Conservation (phyloP, 2,797 vertebrate genomes). For the Coilia nasus region DNA sequence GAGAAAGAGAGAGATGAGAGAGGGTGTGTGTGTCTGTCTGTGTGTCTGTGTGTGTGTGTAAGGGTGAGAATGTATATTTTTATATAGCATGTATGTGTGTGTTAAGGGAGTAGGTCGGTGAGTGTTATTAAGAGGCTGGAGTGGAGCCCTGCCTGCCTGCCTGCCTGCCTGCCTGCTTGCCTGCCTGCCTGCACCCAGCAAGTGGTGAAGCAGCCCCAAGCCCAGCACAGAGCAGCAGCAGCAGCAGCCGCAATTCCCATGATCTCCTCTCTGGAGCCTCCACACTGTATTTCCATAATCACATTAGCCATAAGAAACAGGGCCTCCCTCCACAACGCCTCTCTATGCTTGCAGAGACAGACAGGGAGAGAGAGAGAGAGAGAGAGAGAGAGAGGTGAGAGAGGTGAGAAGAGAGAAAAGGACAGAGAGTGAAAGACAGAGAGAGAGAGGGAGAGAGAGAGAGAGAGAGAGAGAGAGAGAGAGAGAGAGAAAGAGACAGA, state of each 20-base stretch:
- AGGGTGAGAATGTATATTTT: too few relatives aligned
- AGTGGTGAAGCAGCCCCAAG: neutral
- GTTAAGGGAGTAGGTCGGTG: constrained; percentile 59
- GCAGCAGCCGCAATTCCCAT: constrained; percentile 17
- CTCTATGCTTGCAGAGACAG: constrained; percentile 61
- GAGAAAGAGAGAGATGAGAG: neutral
- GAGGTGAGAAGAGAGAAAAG: too few relatives aligned
- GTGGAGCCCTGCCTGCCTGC: constrained; percentile 41
- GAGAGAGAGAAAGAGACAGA: constrained; percentile 51
- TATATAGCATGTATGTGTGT: neutral
- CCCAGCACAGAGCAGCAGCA: neutral
- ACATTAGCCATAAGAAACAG: constrained; percentile 52
- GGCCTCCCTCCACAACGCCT: constrained; percentile 50
- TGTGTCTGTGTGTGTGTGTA: neutral
- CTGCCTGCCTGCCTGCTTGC: constrained; percentile 38
- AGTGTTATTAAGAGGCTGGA: constrained; percentile 57
- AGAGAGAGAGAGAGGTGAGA: neutral
- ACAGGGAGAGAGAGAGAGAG: neutral
- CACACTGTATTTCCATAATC: constrained; percentile 62
- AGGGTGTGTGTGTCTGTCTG: neutral
- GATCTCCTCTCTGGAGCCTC: constrained; percentile 44
- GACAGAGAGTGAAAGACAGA: too few relatives aligned
- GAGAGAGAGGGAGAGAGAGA: too few relatives aligned
- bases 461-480: constrained; percentile 42
- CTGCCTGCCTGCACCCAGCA: constrained; percentile 33